These are phyloP conservation scores for Acanthis flammea DNA, from an alignment of 2,797 vertebrate species.

Conservation along the genomic window DNA sequence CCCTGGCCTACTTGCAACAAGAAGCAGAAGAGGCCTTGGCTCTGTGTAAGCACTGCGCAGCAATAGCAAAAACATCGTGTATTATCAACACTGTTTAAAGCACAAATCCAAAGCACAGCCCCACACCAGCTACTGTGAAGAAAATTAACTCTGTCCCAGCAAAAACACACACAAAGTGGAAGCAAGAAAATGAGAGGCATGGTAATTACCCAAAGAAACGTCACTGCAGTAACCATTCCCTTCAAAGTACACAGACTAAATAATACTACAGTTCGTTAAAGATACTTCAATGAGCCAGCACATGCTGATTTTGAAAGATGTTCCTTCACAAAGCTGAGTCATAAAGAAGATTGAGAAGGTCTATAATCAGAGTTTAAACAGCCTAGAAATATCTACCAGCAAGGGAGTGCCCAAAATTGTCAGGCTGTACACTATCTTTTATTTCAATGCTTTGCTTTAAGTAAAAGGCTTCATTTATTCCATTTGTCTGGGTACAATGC, in stretches of 20 bases:
- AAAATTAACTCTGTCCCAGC: background rate
- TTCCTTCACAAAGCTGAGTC: constrained; percentile 29
- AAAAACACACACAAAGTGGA: background rate
- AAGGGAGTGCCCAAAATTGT: background rate
- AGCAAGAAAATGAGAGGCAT: background rate
- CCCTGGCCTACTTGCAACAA: background rate
- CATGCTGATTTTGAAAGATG: constrained; percentile 9
- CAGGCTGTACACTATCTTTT: background rate
- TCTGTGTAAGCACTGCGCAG: background rate
- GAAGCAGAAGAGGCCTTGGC: background rate
- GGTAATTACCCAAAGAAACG: background rate
- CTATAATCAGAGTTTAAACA: constrained; percentile 2
- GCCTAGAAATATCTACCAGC: background rate
- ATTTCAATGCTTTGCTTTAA: background rate
- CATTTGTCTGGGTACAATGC: background rate
- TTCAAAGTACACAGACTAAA: background rate
- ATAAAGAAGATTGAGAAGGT: constrained; percentile 34
- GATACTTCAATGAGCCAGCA: background rate
- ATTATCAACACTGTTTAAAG: background rate
- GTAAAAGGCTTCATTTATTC: constrained; percentile 3
- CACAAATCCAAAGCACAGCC: background rate
- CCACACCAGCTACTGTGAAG: background rate
- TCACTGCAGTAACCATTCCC: background rate
- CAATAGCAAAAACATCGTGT: background rate
- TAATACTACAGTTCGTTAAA: background rate